Base-by-base conservation (phyloP, 2,113 vertebrate species). In the Oreotragus oreotragus region DNA sequence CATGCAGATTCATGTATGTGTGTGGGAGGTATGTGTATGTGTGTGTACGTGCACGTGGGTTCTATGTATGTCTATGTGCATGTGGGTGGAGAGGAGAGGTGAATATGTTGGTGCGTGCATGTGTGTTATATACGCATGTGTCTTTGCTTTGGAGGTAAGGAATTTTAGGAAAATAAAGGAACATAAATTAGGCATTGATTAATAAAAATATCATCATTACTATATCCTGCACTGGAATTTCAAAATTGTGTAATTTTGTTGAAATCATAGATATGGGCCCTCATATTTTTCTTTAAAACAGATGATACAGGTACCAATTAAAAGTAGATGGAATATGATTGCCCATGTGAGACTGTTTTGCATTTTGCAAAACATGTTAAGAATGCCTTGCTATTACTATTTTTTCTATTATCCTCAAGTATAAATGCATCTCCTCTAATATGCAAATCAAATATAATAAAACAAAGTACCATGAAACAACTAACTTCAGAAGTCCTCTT, bases 111-210 rank as follows among this genome's bases (percentile, higher is more conserved):
- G n/a, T 66, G 62, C 0, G 9, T 21, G 57, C 27, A 1, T 58
- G n/a, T n/a, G 19, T 70, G n/a, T 36, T 36, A 36, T 36, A 36
- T 9, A 70, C 0, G 0, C 19, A 70, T 70, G 11, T 70, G n/a
- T 70, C 9, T 23, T 70, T 70, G 17, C 9, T 70, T 70, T 36
- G 10, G 3, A 80, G 6, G 19, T 17, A 91, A 36, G 5, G 2
- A 47, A 2, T 88, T 79, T 88, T 33, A 47, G 30, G 3, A 39
- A 93, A 90, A 87, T 84, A 66, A 76, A 19, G 3, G 3, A 1
- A 25, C 2, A 12, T 79, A 62, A 91, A 45, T 84, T 66, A 16
- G 5, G 4, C 16, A 62, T 4, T 33, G 7, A 66, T 77, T 93
- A 51, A 58, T 21, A 79, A 57, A 85, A 91, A 15, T 36, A 0